Percentiles rank a stretch among this genome's conserved stretches.
phyloP scores from a whole-genome alignment of 2,888 invertebrate genomes.

The Drosophila maculinotata region DNA sequence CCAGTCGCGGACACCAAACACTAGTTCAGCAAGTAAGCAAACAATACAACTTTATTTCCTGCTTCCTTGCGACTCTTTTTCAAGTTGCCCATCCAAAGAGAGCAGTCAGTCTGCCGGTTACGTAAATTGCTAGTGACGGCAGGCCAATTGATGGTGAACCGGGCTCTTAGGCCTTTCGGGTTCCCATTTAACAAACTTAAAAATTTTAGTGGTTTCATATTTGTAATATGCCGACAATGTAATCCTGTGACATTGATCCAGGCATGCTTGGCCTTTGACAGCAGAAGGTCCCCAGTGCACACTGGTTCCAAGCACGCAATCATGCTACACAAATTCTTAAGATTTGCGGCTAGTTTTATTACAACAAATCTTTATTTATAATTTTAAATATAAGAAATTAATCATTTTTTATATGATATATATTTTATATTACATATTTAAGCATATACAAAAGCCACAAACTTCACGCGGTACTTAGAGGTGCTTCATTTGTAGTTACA shows the following conservation, averaged over 20 bases:
- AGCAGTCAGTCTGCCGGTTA: conserved; percentile 66
- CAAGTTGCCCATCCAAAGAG: conserved; percentile 28
- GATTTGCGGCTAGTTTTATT: not conserved
- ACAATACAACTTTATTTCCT: conserved; percentile 67
- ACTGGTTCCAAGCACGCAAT: conserved; percentile 10
- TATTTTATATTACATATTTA: too few species aligned
- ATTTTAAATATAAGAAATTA: not conserved
- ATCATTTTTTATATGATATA: too few species aligned
- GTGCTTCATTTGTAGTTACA: too few species aligned
- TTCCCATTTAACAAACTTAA: conserved; percentile 68
- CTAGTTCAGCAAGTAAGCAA: conserved; percentile 77
- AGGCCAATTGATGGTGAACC: conserved; percentile 27
- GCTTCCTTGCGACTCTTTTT: conserved; percentile 13
- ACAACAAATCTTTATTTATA: not conserved
- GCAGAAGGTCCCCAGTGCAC: conserved; percentile 19
- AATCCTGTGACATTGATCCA: conserved; percentile 22
- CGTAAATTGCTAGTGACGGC: conserved; percentile 64
- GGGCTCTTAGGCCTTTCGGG: conserved; percentile 15
- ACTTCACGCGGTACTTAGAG: too few species aligned
- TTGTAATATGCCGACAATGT: conserved; percentile 51
- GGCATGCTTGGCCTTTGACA: conserved; percentile 19
- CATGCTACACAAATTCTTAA: not conserved
- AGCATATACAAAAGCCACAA: too few species aligned
- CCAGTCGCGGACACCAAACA: conserved; percentile 45
- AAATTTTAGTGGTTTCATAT: conserved; percentile 56